Percentiles rank a stretch among this genome's conserved stretches.
Evolutionary conservation across 2,113 vertebrate species (phyloP).

Genomic region (Tympanuchus pallidicinctus): DNA sequence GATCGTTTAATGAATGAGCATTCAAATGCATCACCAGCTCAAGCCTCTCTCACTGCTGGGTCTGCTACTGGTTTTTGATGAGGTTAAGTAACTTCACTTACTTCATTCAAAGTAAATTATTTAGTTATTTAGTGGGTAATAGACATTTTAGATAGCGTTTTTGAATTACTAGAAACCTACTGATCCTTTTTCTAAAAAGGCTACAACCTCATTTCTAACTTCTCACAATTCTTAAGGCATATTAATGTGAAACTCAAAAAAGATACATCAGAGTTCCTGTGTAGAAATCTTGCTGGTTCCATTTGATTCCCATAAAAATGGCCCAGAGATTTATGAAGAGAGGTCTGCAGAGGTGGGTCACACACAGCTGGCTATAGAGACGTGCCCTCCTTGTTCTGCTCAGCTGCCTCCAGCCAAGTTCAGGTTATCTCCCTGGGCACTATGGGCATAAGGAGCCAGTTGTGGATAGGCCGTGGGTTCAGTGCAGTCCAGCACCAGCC

Average conservation of each 20-base stretch:
- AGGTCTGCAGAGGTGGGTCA: not conserved
- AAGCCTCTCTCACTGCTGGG: not conserved
- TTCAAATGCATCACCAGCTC: not conserved
- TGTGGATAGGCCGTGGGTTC: not conserved
- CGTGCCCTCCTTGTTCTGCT: not conserved
- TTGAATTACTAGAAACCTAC: not conserved
- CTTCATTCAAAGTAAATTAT: not conserved
- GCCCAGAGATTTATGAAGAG: not conserved
- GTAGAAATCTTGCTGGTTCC: not conserved
- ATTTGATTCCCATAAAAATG: not conserved
- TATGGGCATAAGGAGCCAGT: not conserved
- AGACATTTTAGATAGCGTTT: not conserved
- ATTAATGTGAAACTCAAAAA: not conserved
- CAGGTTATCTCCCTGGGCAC: not conserved
- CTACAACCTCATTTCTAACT: not conserved
- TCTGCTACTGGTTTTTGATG: not conserved
- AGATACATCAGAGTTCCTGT: not conserved
- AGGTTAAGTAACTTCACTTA: not conserved
- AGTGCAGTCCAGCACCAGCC: not conserved
- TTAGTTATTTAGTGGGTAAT: fast-evolving
- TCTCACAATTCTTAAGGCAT: not conserved
- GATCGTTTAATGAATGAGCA: not conserved
- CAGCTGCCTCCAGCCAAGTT: not conserved
- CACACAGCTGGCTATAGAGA: not conserved
- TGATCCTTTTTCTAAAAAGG: not conserved